Evolutionary conservation across 1,140 invertebrate species (phyloP).

Genomic region (Drosophila rhopaloa): DNA sequence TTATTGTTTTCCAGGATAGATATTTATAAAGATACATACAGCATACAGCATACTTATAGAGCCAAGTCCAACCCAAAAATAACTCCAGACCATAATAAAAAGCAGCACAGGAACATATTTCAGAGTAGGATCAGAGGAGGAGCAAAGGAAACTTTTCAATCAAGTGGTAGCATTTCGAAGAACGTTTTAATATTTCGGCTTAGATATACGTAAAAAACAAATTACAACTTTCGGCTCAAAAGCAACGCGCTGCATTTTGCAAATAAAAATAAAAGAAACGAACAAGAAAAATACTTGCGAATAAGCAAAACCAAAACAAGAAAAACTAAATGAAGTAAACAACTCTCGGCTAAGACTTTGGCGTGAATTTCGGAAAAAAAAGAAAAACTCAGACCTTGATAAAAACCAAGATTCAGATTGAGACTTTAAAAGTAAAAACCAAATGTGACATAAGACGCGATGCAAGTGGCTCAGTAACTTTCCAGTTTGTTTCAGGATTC

Average conservation of each 20-base stretch:
- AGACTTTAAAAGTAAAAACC: conserved; percentile 15
- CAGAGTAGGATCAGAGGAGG: conserved; percentile 52
- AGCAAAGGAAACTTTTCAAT: conserved; percentile 35
- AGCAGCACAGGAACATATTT: conserved; percentile 23
- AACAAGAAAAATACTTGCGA: conserved; percentile 28
- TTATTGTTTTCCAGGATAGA: conserved; percentile 30
- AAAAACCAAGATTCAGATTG: conserved; percentile 30
- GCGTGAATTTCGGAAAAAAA: conserved; percentile 72
- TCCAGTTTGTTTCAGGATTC: conserved; percentile 20
- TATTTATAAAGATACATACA: conserved; percentile 24
- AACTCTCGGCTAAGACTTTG: conserved; percentile 79
- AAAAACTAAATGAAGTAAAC: conserved; percentile 34
- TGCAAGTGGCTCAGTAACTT: conserved; percentile 44
- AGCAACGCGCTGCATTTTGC: conserved; percentile 53
- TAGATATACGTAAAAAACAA: conserved; percentile 33
- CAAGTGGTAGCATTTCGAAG: conserved; percentile 60
- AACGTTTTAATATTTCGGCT: conserved; percentile 63
- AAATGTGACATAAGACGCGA: conserved; percentile 63
- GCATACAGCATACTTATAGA: conserved; percentile 24
- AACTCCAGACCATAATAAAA: conserved; percentile 25
- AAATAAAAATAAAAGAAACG: conserved; percentile 32
- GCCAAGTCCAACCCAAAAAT: conserved; percentile 7
- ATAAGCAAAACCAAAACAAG: conserved; percentile 31
- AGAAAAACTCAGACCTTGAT: conserved; percentile 29
- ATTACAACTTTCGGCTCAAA: conserved; percentile 48